A percentile compares a stretch with the other conserved stretches of the same genome.
Conservation (phyloP, 2,797 vertebrate species). For the Anabacerthia variegaticeps region DNA sequence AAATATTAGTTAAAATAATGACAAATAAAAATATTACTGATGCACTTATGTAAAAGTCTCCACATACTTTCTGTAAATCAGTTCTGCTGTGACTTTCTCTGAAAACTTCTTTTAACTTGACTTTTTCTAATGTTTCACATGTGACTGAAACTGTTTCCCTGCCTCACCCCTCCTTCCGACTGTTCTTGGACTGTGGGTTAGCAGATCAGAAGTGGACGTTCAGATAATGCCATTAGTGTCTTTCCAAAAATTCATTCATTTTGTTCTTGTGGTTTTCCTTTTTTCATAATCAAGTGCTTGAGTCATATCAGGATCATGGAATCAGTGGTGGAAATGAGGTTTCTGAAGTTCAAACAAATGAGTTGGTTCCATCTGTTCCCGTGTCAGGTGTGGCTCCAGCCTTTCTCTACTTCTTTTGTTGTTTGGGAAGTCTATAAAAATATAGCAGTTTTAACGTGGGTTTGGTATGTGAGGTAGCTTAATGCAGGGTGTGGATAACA, state of each 20-base stretch:
- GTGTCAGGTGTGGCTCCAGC: conserved; percentile 46
- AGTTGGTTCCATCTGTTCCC: not conserved
- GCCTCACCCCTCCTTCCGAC: not conserved
- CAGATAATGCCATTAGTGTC: not conserved
- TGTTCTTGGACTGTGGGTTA: not conserved
- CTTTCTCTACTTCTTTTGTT: not conserved
- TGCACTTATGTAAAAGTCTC: not conserved
- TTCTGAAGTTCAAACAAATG: not conserved
- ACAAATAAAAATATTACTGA: not conserved
- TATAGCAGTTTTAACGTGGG: rapidly evolving
- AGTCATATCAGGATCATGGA: conserved; percentile 30
- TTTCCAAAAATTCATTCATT: not conserved
- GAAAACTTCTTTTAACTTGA: not conserved
- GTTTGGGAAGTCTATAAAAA: not conserved
- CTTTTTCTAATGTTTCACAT: not conserved
- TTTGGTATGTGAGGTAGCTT: not conserved
- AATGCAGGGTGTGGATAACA: not conserved
- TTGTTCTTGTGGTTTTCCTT: not conserved
- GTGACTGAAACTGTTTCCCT: not conserved
- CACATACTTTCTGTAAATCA: not conserved
- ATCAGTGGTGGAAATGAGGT: conserved; percentile 23
- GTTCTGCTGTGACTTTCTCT: not conserved
- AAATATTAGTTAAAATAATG: not conserved
- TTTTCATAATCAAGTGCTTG: not conserved
- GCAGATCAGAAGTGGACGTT: not conserved